Conservation (phyloP, 2,113 vertebrate species). For the Antechinus stuartii region DNA sequence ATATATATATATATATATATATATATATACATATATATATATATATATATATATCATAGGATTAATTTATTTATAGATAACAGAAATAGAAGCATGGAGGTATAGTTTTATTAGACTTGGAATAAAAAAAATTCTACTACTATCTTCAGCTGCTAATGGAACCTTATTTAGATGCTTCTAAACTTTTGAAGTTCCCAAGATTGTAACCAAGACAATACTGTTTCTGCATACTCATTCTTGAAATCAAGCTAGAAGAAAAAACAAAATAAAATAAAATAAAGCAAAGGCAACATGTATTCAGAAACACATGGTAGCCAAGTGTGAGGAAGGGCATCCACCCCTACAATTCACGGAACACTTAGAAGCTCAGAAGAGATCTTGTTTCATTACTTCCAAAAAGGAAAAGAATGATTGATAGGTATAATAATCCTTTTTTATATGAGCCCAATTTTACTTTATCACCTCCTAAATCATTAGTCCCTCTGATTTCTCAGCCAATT, state of each 20-base stretch:
- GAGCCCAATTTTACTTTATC: not conserved
- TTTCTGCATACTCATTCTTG: not conserved
- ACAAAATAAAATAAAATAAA: not conserved
- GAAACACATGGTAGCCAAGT: not conserved
- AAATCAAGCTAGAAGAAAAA: not conserved
- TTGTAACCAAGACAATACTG: not conserved
- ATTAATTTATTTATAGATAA: slow-evolving; percentile 24
- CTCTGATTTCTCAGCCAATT: not conserved
- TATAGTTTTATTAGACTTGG: not conserved
- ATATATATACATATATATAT: not conserved
- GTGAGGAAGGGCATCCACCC: not conserved
- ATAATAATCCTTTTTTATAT: not conserved
- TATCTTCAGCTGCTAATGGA: not conserved
- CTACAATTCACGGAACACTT: not conserved
- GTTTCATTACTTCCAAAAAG: not conserved
- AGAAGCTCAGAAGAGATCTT: not conserved
- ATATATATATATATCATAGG: slow-evolving; percentile 7
- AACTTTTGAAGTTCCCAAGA: not conserved
- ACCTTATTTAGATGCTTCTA: not conserved
- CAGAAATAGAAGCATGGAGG: not conserved
- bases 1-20: not conserved
- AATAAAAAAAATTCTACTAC: not conserved
- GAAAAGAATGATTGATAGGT: not conserved
- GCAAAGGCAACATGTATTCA: not conserved
- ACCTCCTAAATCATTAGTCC: not conserved